phyloP scores from a whole-genome alignment of 2,113 vertebrate genomes.

The Oncorhynchus keta region DNA sequence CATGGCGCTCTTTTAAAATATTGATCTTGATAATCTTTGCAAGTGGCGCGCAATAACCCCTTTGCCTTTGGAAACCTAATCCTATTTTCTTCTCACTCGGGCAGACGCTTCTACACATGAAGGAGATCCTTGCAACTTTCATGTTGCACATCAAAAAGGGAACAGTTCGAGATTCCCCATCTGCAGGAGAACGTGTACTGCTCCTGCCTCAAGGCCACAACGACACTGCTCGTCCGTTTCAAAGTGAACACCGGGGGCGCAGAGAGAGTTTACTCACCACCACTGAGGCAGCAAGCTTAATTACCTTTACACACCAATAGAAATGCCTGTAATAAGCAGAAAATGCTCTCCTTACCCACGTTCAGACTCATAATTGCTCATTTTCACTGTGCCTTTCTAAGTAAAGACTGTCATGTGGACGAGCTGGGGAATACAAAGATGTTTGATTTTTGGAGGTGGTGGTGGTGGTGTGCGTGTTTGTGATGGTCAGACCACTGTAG shows the following conservation, averaged over 20 bases:
- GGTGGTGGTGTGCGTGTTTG: not conserved
- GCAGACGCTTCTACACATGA: slow-evolving; percentile 19
- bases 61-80: not conserved
- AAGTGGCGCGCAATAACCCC: slow-evolving; percentile 11
- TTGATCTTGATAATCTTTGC: not conserved
- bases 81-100: not conserved
- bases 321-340: not conserved
- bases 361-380: no score
- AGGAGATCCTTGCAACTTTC: slow-evolving; percentile 14
- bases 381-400: not conserved
- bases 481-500: not conserved
- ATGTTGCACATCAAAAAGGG: slow-evolving; percentile 22
- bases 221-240: not conserved
- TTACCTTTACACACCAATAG: slow-evolving; percentile 17
- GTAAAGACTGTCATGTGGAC: no score
- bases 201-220: not conserved
- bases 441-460: not conserved
- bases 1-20: not conserved
- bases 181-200: slow-evolving; percentile 8
- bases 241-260: not conserved
- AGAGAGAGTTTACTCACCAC: not conserved
- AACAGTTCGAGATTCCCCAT: slow-evolving; percentile 7
- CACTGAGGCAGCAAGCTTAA: not conserved
- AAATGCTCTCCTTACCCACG: not conserved
- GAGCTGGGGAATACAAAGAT: no score